phyloP scores from a whole-genome alignment of 2,797 vertebrate genomes.

The Epinephelus coioides region DNA sequence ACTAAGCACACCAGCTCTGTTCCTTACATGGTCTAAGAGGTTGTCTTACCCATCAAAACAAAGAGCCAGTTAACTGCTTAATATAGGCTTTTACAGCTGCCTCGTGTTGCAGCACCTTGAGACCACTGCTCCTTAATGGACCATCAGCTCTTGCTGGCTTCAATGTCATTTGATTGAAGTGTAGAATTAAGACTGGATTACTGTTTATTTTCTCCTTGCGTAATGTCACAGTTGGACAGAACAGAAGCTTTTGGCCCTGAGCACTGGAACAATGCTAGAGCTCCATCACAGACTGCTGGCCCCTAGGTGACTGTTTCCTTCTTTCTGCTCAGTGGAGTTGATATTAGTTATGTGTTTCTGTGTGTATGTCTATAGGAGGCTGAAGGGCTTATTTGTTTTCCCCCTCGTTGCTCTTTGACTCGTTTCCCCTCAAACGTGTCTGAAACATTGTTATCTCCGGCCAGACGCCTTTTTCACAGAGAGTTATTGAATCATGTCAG shows the following conservation, averaged over 20 bases:
- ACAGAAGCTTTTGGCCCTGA: conserved; percentile 60
- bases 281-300: conserved; percentile 61
- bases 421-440: conserved; percentile 75
- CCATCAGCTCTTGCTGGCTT: conserved; percentile 56
- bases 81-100: conserved; percentile 38
- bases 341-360: conserved; percentile 71
- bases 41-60: conserved; percentile 52
- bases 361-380: conserved; percentile 71
- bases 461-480: conserved; percentile 77
- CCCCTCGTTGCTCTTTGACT: conserved; percentile 82
- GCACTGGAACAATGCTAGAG: conserved; percentile 60
- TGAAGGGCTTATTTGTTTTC: conserved; percentile 81
- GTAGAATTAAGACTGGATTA: conserved; percentile 66
- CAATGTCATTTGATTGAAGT: conserved; percentile 69
- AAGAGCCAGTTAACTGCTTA: conserved; percentile 49
- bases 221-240: conserved; percentile 73
- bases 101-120: conserved; percentile 55
- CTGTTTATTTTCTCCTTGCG: conserved; percentile 63
- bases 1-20: conserved; percentile 43
- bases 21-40: conserved; percentile 43
- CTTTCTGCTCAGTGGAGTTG: conserved; percentile 73
- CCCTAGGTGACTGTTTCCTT: conserved; percentile 69
- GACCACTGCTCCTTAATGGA: conserved; percentile 58
- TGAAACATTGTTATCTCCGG: conserved; percentile 80
- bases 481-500: conserved; percentile 85